These are phyloP conservation scores for Sus scrofa DNA, from an alignment of 2,113 vertebrate species.

Conservation along the genomic window T2T-Sscrofa CM000820.6:49444501-49445000, in stretches of 20 bases:
- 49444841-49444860: neutral
- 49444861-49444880: neutral
- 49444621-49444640: neutral
- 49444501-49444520: neutral
- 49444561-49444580: neutral
- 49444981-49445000: neutral
- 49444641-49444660: neutral
- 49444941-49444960: neutral
- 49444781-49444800: conserved; percentile 10
- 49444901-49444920: neutral
- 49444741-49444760: neutral
- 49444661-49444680: neutral
- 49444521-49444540: neutral
- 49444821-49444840: neutral
- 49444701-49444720: neutral
- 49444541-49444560: neutral
- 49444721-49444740: neutral
- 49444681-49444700: neutral
- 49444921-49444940: neutral
- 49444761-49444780: conserved; percentile 29
- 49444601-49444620: conserved; percentile 10
- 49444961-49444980: neutral
- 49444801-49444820: neutral
- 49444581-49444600: neutral
- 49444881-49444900: neutral